A percentile compares a stretch with the other conserved stretches of the same genome.
Conservation (phyloP, 2,797 vertebrate species). For the Clamator glandarius region DNA sequence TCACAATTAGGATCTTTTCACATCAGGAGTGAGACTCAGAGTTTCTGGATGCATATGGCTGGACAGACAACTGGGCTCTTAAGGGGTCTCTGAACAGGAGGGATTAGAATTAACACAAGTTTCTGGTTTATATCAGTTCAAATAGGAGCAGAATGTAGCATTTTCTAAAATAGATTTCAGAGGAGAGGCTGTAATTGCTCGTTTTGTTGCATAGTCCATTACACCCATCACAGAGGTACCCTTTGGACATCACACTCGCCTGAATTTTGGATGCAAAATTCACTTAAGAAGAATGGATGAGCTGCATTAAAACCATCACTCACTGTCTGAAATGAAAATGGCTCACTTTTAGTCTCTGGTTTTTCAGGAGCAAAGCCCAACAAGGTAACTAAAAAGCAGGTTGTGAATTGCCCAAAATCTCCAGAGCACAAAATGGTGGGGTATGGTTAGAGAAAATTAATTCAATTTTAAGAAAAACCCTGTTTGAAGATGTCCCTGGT, state of each 20-base stretch:
- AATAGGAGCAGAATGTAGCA: rapidly evolving
- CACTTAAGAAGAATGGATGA: background rate
- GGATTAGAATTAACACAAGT: background rate
- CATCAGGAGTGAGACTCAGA: background rate
- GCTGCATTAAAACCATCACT: background rate
- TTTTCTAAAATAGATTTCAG: background rate
- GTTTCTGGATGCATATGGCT: rapidly evolving
- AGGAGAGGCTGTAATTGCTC: background rate
- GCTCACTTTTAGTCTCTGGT: background rate
- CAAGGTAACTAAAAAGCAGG: background rate
- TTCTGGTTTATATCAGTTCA: background rate
- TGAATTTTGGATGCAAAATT: background rate
- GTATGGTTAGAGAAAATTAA: background rate
- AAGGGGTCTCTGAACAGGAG: background rate
- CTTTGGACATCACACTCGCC: rapidly evolving
- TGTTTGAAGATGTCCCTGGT: background rate
- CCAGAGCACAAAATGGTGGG: background rate
- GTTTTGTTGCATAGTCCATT: background rate
- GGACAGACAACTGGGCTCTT: background rate
- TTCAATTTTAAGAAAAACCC: background rate
- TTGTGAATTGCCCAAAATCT: background rate
- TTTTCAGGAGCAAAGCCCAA: background rate
- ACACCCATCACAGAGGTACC: background rate
- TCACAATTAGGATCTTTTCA: background rate
- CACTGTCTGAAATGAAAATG: background rate